These are phyloP conservation scores for Carollia perspicillata DNA, from an alignment of 2,113 vertebrate genomes.

Conservation along the genomic window DNA sequence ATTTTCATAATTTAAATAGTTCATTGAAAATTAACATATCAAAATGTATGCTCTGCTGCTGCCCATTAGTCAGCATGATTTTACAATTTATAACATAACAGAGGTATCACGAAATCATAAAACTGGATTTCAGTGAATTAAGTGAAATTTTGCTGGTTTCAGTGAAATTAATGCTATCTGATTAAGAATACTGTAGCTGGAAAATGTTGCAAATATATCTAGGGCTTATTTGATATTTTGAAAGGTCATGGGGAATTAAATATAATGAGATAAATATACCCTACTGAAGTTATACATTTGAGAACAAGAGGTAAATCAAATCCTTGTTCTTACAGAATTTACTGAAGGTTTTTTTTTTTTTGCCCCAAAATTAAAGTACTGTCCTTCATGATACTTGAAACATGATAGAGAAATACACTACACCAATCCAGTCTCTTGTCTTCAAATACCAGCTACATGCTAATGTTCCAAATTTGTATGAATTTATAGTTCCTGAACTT, in stretches of 20 bases:
- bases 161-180: not conserved
- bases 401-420: not conserved
- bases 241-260: not conserved
- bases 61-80: not conserved
- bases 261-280: not conserved
- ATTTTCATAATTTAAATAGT: constrained; percentile 35
- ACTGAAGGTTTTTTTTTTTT: not conserved
- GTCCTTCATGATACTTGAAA: not conserved
- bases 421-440: not conserved
- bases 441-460: not conserved
- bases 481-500: not conserved
- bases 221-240: not conserved
- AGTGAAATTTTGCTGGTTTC: not conserved
- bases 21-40: constrained; percentile 1
- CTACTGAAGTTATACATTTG: not conserved
- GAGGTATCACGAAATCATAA: not conserved
- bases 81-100: not conserved
- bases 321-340: not conserved
- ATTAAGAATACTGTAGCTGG: not conserved
- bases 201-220: not conserved
- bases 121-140: constrained; percentile 13
- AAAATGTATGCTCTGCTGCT: not conserved
- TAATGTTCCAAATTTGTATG: not conserved
- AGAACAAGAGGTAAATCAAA: not conserved
- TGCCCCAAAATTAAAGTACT: not conserved